Percentiles rank a stretch among this genome's conserved stretches.
phyloP scores from a whole-genome alignment of 2,888 invertebrate genomes.

The Orchesella flavescens region DNA sequence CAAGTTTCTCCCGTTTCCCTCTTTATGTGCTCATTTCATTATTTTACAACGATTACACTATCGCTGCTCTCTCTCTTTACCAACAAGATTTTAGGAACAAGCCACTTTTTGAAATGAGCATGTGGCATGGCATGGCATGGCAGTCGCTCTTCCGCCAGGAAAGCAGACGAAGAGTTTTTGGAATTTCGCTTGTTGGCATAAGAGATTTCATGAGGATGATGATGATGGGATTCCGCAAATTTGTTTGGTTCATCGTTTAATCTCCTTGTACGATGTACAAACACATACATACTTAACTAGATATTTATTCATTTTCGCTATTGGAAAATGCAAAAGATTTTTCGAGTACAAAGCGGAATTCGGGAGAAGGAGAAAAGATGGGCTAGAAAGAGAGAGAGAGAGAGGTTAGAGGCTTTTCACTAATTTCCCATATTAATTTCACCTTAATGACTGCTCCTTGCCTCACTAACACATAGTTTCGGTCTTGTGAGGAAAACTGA shows the following conservation, averaged over 20 bases:
- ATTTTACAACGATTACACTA: not conserved
- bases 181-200: constrained; percentile 21
- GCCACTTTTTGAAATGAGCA: constrained; percentile 1
- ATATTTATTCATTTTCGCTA: no score
- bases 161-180: constrained; percentile 9
- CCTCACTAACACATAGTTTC: constrained; percentile 51
- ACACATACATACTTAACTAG: no score
- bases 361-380: not conserved
- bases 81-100: no score
- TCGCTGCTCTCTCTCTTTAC: not conserved
- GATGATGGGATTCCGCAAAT: constrained; percentile 39
- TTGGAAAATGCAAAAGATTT: not conserved
- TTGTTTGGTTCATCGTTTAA: constrained; percentile 46
- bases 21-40: constrained; percentile 6
- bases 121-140: not conserved
- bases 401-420: constrained; percentile 32
- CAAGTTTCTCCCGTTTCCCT: not conserved
- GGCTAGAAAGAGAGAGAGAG: no score
- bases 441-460: constrained; percentile 49
- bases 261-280: constrained; percentile 10
- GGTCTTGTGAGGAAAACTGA: not conserved
- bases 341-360: constrained; percentile 16
- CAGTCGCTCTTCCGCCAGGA: no score
- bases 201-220: constrained; percentile 28
- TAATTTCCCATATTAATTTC: constrained; percentile 59